These are phyloP conservation scores for human (Homo sapiens) DNA, from an alignment of 2,113 vertebrate species.

Conservation along the genomic window DNA sequence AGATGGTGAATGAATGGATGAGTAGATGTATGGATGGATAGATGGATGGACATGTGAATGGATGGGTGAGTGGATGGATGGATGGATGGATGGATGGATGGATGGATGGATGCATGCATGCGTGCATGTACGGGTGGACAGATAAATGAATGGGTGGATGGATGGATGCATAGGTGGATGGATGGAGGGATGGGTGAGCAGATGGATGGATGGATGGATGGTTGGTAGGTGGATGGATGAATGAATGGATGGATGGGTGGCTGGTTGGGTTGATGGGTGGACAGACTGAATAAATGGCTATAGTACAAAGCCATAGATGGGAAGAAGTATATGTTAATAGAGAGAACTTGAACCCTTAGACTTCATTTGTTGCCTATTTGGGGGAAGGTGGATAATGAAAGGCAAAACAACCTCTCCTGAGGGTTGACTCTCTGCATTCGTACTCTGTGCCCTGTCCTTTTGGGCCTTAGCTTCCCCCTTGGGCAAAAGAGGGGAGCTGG, in stretches of 20 bases:
- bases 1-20: neutral
- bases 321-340: neutral
- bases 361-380: neutral
- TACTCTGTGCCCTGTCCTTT: neutral
- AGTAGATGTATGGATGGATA: neutral
- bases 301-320: neutral
- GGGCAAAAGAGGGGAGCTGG: neutral
- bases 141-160: too few species aligned
- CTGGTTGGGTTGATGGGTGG: too few species aligned
- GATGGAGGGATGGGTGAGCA: fast-evolving
- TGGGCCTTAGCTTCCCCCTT: neutral
- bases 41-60: neutral
- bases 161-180: too few species aligned
- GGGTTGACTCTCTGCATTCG: neutral
- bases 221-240: too few species aligned
- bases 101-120: neutral
- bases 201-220: too few species aligned
- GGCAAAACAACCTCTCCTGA: neutral
- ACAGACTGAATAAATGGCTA: neutral
- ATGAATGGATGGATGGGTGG: too few species aligned
- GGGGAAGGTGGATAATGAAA: neutral
- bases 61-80: neutral
- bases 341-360: neutral
- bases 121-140: too few species aligned
- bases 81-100: neutral